Base-by-base conservation (phyloP, 2,888 invertebrate species). In the Orchesellides sinensis region DNA sequence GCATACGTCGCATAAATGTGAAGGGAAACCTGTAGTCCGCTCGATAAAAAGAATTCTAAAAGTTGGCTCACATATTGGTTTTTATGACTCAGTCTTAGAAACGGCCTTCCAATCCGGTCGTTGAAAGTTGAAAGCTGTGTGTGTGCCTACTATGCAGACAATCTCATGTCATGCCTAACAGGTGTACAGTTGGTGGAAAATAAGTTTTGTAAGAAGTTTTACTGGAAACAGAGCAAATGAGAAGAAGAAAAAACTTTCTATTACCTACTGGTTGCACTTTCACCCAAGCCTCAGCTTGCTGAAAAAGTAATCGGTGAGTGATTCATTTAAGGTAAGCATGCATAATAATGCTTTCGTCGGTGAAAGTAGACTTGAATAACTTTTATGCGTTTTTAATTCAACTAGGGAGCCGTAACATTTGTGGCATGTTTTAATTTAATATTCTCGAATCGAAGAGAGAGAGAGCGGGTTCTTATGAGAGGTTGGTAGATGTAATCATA, bases 371-470 rank as follows among this genome's bases (percentile, higher is more conserved):
- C 40, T 59, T 63, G 40, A 65, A 45, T 40, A 32, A 40, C 65
- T 65, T 65, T 65, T 65, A 65, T 65, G 45, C 65, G 29, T 40
- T 29, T 65, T 65, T 40, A 65, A 65, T 65, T 65, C 40, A 65
- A 45, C 40, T 32, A 19, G 40, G 40, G 65, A 65, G 40, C 40
- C 40, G 40, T 65, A 65, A 40, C 35, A 65, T 40, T 65, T 65
- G 23, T 19, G 40, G 40, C n/a, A 40, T 40, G 23, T 40, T 65
- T 65, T 65, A 65, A 65, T 65, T 65, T 65, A 65, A 65, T 65
- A 65, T 40, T 65, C 65, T 59, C 3, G n/a, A n/a, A n/a, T n/a
- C n/a, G 2, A 40, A n/a, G 10, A 40, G 56, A n/a, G 25, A 27
- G n/a, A 21, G 23, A 25, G 56, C 40, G n/a, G n/a, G n/a, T 40